Conservation (phyloP, 1,140 invertebrate genomes). For the Helicorthomorpha holstii region DNA sequence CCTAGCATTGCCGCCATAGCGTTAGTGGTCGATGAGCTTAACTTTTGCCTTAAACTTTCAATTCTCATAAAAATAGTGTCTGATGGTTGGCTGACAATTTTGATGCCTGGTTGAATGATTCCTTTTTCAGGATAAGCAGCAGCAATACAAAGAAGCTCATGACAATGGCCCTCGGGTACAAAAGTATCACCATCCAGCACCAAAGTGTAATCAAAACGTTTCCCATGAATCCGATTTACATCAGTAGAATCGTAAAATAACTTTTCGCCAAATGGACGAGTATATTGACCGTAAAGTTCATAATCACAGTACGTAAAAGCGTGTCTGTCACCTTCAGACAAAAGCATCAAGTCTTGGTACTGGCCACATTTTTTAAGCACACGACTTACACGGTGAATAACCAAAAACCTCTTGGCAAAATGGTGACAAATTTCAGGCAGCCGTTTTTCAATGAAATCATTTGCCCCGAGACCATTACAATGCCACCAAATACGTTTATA, state of each 20-base stretch:
- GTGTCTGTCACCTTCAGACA: conserved; percentile 18
- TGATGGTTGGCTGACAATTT: conserved; percentile 14
- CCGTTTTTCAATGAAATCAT: conserved; percentile 16
- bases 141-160: conserved; percentile 18
- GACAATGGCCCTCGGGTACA: conserved; percentile 15
- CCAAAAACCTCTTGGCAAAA: conserved; percentile 21
- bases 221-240: conserved; percentile 17
- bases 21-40: conserved; percentile 21
- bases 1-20: conserved; percentile 18
- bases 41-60: conserved; percentile 17
- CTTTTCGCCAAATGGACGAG: conserved; percentile 15
- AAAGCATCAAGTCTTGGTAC: conserved; percentile 22
- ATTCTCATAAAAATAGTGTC: conserved; percentile 22
- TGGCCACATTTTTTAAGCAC: conserved; percentile 23
- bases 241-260: conserved; percentile 20
- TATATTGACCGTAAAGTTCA: conserved; percentile 16
- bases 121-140: conserved; percentile 21
- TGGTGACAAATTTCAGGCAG: conserved; percentile 19
- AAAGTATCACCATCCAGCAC: conserved; percentile 21
- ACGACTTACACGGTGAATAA: conserved; percentile 19
- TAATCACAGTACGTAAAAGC: conserved; percentile 19
- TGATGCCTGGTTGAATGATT: conserved; percentile 22
- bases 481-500: conserved; percentile 17
- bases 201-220: conserved; percentile 21
- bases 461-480: conserved; percentile 14